Evolutionary conservation across 2,888 invertebrate genomes (phyloP), one percentile per base, ranked within the genome.

Genomic region (Ichneumon xanthorius): DNA sequence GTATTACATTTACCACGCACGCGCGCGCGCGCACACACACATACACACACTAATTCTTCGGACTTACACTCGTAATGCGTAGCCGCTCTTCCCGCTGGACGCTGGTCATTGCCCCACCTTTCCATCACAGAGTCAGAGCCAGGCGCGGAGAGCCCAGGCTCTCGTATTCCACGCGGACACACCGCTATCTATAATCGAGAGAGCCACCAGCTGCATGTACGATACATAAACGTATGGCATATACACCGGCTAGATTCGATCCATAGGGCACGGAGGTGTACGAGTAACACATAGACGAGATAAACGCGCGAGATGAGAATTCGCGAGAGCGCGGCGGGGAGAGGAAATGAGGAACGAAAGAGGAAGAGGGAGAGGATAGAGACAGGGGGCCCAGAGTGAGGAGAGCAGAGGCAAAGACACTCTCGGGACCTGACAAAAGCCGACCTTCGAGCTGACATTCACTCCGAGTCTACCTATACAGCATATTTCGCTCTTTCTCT

Each of bases 361-460:
- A 33, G 68, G 33, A 48, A 40, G 16, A 33, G 68, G 33, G 30
- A 71, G 26, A 63, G 50, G 33, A 37, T 71, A 9, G 53, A 37
- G 22, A 30, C n/a, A 50, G 30, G 30, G 26, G 16, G 53, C 40
- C 19, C n/a, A 45, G 70, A 72, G 72, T 68, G 67, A 81, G 33
- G 71, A 45, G 68, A 80, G 65, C 81, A 81, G 77, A 67, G 80
- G 72, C 81, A 87, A 88, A 89, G 89, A 89, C 88, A 90, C 88
- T 90, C 89, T 90, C 89, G 89, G 90, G 89, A 90, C 90, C 92
- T 93, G 93, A 93, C 93, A 93, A 93, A 93, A 93, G 93, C 93
- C 92, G 93, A 92, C 93, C 93, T 93, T 93, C 93, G 91, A 84
- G 91, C 93, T 93, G 93, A 93, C 93, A 93, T 93, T 93, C 93